Conservation (phyloP, 2,797 vertebrate genomes). For the Xenentodon cancila region DNA sequence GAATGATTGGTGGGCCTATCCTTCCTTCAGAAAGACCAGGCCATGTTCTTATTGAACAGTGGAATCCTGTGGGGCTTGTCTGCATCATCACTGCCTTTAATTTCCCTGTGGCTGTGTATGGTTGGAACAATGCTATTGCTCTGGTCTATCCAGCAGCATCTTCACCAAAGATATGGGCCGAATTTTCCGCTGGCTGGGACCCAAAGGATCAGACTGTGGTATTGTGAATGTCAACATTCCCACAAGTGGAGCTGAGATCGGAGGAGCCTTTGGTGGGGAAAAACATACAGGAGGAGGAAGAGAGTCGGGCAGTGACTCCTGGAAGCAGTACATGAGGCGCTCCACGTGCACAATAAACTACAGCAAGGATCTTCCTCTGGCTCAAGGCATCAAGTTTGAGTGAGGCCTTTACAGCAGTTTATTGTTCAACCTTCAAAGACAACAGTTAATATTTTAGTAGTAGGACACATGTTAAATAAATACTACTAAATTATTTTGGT, state of each 20-base stretch:
- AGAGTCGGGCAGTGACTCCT: slow-evolving; percentile 97
- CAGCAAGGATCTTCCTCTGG: slow-evolving; percentile 96
- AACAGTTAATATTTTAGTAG: slow-evolving; percentile 35
- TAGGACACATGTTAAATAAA: no score
- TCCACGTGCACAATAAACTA: slow-evolving; percentile 99
- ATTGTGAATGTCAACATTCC: slow-evolving; percentile 99
- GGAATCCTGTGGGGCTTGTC: slow-evolving; percentile 96
- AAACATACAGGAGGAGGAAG: slow-evolving; percentile 97
- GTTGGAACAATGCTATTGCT: slow-evolving; percentile 97
- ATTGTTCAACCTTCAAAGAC: slow-evolving; percentile 2
- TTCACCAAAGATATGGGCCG: slow-evolving; percentile 96
- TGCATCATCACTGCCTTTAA: slow-evolving; percentile 98
- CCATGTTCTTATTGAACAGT: slow-evolving; percentile 94
- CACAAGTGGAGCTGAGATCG: slow-evolving; percentile 97
- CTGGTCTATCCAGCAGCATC: slow-evolving; percentile 95
- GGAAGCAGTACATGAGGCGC: slow-evolving; percentile 99
- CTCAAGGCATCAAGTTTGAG: slow-evolving; percentile 99
- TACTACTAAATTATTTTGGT: no score
- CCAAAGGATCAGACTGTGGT: slow-evolving; percentile 97
- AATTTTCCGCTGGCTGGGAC: slow-evolving; percentile 97
- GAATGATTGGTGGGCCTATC: slow-evolving; percentile 97
- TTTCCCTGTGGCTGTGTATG: slow-evolving; percentile 96
- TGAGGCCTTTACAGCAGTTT: slow-evolving; percentile 61
- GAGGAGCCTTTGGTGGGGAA: slow-evolving; percentile 97
- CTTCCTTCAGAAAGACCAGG: slow-evolving; percentile 97